Evolutionary conservation across 2,888 invertebrate species (phyloP).

Genomic region (Lepidonotus clava): DNA sequence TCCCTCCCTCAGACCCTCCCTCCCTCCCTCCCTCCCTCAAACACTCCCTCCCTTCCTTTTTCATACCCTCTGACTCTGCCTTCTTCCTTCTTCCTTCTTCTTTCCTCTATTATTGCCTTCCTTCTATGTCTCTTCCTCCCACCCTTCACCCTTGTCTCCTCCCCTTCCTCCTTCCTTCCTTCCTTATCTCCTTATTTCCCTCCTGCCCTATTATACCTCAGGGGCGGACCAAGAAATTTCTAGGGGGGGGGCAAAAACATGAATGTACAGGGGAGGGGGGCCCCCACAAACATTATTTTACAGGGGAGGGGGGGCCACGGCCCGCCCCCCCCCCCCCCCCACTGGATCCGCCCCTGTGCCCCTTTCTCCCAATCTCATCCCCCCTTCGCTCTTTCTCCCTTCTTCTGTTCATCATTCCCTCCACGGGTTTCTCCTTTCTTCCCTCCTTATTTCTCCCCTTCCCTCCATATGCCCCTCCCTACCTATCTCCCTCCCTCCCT

Average conservation of each 20-base stretch:
- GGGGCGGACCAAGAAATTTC: too few relatives aligned
- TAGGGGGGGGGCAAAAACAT: too few relatives aligned
- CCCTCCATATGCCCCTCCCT: background rate
- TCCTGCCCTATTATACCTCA: background rate
- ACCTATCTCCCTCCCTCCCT: background rate
- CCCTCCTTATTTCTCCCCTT: background rate
- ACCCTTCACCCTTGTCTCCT: background rate
- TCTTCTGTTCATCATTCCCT: background rate
- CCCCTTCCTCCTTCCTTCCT: background rate
- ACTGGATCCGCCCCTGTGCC: background rate
- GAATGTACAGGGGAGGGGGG: too few relatives aligned
- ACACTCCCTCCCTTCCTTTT: background rate
- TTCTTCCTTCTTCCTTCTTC: background rate
- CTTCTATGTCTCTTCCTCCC: background rate
- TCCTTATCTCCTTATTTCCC: background rate
- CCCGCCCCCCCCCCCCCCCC: slow-evolving; percentile 20
- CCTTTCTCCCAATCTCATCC: background rate
- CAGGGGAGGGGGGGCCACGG: too few relatives aligned
- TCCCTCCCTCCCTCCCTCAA: background rate
- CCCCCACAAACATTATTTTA: too few relatives aligned
- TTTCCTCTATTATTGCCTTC: background rate
- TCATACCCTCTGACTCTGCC: background rate
- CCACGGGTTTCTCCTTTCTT: background rate
- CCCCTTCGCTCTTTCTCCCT: background rate
- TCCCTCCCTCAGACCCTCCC: background rate